phyloP scores from a whole-genome alignment of 2,888 invertebrate genomes.

The Dendrolimus pini region DNA sequence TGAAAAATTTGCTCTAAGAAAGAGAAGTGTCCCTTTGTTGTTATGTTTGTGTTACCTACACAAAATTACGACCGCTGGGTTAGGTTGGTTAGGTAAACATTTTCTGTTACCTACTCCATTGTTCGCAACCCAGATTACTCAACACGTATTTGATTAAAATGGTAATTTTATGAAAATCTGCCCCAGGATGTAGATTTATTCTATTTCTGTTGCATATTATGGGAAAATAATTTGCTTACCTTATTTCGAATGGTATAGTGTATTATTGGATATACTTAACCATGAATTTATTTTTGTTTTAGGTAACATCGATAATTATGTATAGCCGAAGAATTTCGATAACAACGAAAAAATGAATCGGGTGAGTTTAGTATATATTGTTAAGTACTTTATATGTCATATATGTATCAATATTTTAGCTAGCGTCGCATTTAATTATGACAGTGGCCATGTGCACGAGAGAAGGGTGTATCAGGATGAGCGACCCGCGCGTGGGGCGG shows the following conservation, averaged over 20 bases:
- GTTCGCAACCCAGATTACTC: slow-evolving; percentile 29
- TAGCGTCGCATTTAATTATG: slow-evolving; percentile 9
- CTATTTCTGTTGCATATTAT: no score
- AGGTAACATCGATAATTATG: slow-evolving; percentile 48
- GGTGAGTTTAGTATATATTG: slow-evolving; percentile 34
- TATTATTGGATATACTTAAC: no score
- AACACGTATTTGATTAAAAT: slow-evolving; percentile 40
- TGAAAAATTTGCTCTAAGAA: background rate
- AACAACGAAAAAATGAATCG: slow-evolving; percentile 48
- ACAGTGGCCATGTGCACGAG: slow-evolving; percentile 53
- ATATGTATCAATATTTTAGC: background rate
- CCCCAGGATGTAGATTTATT: no score
- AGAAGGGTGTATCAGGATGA: slow-evolving; percentile 49
- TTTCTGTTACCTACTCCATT: slow-evolving; percentile 35
- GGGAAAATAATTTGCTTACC: no score
- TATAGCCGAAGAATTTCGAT: slow-evolving; percentile 20
- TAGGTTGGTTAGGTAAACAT: slow-evolving; percentile 48
- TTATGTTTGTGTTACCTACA: slow-evolving; percentile 53
- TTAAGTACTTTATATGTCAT: background rate
- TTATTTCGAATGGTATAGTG: no score
- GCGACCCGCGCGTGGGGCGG: slow-evolving; percentile 36
- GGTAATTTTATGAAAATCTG: slow-evolving; percentile 22
- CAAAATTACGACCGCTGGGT: slow-evolving; percentile 50
- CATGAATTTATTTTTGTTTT: slow-evolving; percentile 28
- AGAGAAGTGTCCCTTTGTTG: slow-evolving; percentile 25